Percentiles rank a stretch among this genome's conserved stretches.
These are phyloP conservation scores for Coremacera marginata DNA, from an alignment of 2,888 invertebrate genomes.

Conservation along the genomic window DNA sequence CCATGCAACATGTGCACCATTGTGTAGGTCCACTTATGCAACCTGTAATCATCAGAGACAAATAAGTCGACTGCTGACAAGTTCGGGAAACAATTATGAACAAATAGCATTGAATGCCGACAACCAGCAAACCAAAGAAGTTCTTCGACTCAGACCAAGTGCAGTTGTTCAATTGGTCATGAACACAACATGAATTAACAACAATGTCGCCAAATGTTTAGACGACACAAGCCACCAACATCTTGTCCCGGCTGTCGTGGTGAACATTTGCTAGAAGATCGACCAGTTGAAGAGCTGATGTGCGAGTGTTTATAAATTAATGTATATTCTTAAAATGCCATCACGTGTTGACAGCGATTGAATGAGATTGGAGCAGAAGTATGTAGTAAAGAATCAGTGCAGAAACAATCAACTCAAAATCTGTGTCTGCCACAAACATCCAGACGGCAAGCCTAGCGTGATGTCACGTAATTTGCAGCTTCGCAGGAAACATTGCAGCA, in stretches of 20 bases:
- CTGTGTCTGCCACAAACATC: background rate
- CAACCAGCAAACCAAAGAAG: background rate
- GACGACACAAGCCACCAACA: background rate
- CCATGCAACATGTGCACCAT: slow-evolving; percentile 55
- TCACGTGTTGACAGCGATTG: slow-evolving; percentile 10
- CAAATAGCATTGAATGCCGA: slow-evolving; percentile 21
- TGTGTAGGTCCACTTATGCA: slow-evolving; percentile 40
- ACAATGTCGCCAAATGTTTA: slow-evolving; percentile 18
- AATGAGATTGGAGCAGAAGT: background rate
- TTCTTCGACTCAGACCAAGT: background rate
- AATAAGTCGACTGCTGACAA: slow-evolving; percentile 37
- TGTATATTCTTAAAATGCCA: background rate
- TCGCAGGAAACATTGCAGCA: slow-evolving; percentile 4
- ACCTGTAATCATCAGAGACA: slow-evolving; percentile 38
- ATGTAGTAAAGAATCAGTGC: background rate
- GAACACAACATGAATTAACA: slow-evolving; percentile 19
- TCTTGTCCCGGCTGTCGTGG: background rate
- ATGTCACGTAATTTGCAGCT: slow-evolving; percentile 5
- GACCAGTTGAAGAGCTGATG: background rate
- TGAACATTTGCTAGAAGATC: background rate
- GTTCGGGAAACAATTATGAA: slow-evolving; percentile 21
- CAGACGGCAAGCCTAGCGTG: background rate
- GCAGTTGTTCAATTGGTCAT: slow-evolving; percentile 26
- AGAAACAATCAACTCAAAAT: background rate
- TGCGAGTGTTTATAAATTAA: background rate